Base-by-base conservation (phyloP, 2,888 invertebrate genomes). In the Endotricha flammealis region DNA sequence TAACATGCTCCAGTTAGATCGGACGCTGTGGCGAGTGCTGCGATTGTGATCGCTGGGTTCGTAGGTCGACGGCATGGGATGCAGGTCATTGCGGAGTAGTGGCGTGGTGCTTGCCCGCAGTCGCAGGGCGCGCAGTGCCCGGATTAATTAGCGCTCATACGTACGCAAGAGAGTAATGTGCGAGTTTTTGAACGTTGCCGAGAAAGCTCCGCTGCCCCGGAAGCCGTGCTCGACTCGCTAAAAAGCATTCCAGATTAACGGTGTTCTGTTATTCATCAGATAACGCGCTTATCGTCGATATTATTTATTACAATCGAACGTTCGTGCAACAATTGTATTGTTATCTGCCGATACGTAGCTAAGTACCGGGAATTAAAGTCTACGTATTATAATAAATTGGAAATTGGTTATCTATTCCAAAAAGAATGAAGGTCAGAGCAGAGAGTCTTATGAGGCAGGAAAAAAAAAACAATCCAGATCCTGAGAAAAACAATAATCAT, bases 21-120 rank as follows among this genome's bases (percentile, higher is more conserved):
- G 59, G 55, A 41, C 53, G 57, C 57, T 35, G 27, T 50, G 44
- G 56, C 52, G 57, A 46, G 60, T 65, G 63, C 70, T 66, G 61
- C 53, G 68, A 64, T 69, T 54, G 63, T 61, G 59, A 67, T 68
- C 71, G 64, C 50, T 53, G 57, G 56, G 78, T 75, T 76, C 79
- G 76, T 73, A 77, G 81, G 79, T 78, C 81, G 75, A 64, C 76
- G 76, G 71, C 75, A 68, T 64, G 62, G 60, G 60, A 50, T 56
- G 51, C 51, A 50, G 46, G 42, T 38, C 41, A 43, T 45, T 34
- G 35, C 38, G 42, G 38, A 35, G 42, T 39, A 46, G 24, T 20
- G 38, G 31, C 28, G 41, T 36, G 23, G 41, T 39, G 38, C 39
- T 31, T 32, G 54, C n/a, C n/a, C n/a, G n/a, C n/a, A n/a, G n/a